Conservation (phyloP, 2,797 vertebrate genomes). For the Parauchenoglanis ngamensis region DNA sequence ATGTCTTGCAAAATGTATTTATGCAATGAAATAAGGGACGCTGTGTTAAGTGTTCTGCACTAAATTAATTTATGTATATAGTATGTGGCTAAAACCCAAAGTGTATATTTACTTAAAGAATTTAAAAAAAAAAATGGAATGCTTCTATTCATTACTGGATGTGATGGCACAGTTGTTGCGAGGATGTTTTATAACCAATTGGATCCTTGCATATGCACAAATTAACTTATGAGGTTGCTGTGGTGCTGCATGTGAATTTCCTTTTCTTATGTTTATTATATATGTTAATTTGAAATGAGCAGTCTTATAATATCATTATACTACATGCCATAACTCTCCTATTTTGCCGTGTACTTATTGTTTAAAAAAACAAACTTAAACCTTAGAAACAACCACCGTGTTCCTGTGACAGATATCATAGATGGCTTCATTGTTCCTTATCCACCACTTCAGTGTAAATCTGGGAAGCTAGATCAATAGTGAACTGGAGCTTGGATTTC, state of each 20-base stretch:
- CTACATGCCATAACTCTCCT: background rate
- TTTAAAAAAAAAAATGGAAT: background rate
- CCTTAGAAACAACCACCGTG: too few relatives aligned
- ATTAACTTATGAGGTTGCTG: background rate
- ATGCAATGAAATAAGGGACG: background rate
- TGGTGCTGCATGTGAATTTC: background rate
- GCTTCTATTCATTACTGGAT: background rate
- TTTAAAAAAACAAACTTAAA: too few relatives aligned
- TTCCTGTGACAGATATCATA: constrained; percentile 87
- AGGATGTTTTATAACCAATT: background rate
- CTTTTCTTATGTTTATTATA: too few relatives aligned
- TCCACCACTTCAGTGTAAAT: constrained; percentile 83
- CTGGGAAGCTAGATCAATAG: constrained; percentile 82
- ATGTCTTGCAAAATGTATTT: background rate
- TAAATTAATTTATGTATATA: background rate
- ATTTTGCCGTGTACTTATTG: background rate
- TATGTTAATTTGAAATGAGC: too few relatives aligned
- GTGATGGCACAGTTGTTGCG: background rate
- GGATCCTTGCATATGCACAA: background rate
- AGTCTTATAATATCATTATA: background rate
- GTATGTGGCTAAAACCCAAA: background rate
- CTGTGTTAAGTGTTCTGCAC: background rate
- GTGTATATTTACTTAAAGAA: background rate
- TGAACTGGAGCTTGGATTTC: constrained; percentile 72
- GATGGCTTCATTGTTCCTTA: constrained; percentile 86